Evolutionary conservation across 2,888 invertebrate species (phyloP), one percentile per base, ranked within the genome.

Genomic region (Noctua janthe): DNA sequence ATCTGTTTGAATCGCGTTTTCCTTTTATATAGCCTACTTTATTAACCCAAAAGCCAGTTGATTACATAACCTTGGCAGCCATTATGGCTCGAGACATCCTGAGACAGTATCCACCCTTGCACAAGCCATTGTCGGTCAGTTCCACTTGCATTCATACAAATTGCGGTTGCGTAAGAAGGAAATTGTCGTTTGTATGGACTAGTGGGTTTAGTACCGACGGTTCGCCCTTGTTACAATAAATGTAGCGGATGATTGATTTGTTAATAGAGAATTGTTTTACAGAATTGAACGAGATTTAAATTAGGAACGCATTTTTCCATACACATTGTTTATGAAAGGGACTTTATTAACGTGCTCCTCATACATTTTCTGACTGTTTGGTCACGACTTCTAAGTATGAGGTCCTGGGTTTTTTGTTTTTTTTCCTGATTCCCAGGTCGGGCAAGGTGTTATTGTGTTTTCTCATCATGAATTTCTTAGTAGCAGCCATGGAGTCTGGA

Each of bases 41-140:
- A 67, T 49, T 71, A 78, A 74, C 73, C 67, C 72, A 74, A 83
- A 76, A 78, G 4, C 49, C n/a, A 73, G 67, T 76, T 79, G 70
- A 62, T 89, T 89, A 85, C 82, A 76, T 85, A 88, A 87, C 85
- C 74, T 83, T 87, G 79, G 72, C 29, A 71, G 75, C 72, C 73
- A 75, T 83, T 83, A 84, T 84, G 76, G 70, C 20, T 76, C 78
- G 83, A 87, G 91, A 89, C 92, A 94, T 95, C 95, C 95, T 95
- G 94, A 90, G 93, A 91, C 93, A 91, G 90, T 93, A 67, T 92
- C 91, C 91, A 92, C 91, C 92, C 91, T 94, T 94, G 93, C 95
- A 92, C 94, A 94, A 94, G 80, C 94, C 91, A 95, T 95, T 96
- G 95, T 94, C 91, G 92, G 93, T 94, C 92, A 93, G 95, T 95